A percentile compares a stretch with the other conserved stretches of the same genome.
These are phyloP conservation scores for Peucedramus taeniatus DNA, from an alignment of 2,113 vertebrate genomes.

Conservation along the genomic window DNA sequence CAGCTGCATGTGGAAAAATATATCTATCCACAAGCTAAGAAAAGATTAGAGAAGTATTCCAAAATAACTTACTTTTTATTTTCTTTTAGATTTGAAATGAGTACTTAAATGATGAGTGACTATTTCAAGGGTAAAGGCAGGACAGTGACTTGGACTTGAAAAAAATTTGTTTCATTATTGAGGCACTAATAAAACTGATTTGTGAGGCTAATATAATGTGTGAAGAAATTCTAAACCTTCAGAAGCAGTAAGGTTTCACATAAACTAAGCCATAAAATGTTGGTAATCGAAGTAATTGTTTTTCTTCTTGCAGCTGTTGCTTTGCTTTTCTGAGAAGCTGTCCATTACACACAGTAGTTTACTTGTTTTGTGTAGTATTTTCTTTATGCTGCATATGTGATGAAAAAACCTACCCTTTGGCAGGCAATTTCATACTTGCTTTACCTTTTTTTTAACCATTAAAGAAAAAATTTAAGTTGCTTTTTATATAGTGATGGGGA, in stretches of 20 bases:
- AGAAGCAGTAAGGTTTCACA: slow-evolving; percentile 47
- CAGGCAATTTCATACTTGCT: neutral
- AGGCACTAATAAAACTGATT: slow-evolving; percentile 50
- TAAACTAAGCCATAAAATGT: slow-evolving; percentile 56
- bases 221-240: slow-evolving; percentile 62
- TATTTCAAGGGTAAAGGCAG: neutral
- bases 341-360: neutral
- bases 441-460: neutral
- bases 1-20: neutral
- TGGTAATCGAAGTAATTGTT: slow-evolving; percentile 49
- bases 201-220: slow-evolving; percentile 35
- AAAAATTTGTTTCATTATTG: neutral
- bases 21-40: neutral
- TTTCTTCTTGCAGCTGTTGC: slow-evolving; percentile 54
- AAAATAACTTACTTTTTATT: neutral
- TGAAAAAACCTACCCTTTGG: neutral
- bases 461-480: neutral
- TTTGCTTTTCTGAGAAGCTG: neutral
- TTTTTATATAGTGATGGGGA: neutral
- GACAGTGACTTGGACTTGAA: neutral
- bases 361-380: neutral
- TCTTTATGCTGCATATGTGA: neutral
- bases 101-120: neutral
- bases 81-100: neutral
- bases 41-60: neutral